Evolutionary conservation across 2,888 invertebrate species (phyloP), one percentile per base, ranked within the genome.

Genomic region (Chrysolina oricalcia): DNA sequence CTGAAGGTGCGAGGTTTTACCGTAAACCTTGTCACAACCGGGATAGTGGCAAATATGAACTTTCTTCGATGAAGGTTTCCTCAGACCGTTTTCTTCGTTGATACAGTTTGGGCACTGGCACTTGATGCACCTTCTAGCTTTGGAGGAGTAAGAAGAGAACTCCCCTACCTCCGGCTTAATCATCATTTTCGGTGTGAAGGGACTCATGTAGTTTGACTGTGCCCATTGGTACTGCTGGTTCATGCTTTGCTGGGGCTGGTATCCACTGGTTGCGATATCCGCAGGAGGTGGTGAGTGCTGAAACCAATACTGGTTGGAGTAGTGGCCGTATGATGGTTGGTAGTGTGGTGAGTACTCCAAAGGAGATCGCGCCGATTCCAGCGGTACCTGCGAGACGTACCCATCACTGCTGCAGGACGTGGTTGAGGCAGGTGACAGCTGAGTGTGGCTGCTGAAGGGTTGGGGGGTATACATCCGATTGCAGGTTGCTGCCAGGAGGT

Each of bases 1-100:
- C 69, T 87, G 87, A 77, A 98, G 89, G 86, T 98, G 98, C 0
- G 97, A 97, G 0, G 97, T 97, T 89, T 98, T 98, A 15, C 96
- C 96, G 88, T 98, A 98, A 17, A 96, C 94, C 84, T 95, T 94
- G 75, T 93, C 93, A 87, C 98, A 98, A 59, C 96, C 96, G 1
- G 95, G 94, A 50, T 96, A 93, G 88, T 97, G 96, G 85, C 97
- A 97, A 62, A 94, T 92, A 87, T 97, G 97, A 88, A 91, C 94
- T 87, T 93, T 95, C 90, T 93, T 96, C 82, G 93, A 95, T 83
- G 93, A 96, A 81, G 93, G 96, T 85, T 93, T 97, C 86, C 91
- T 95, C 88, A 92, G 92, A 76, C 91, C 96, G 82, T 91, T 95
- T 86, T 94, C 95, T 90, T 93, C 97, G 82, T 92, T 94, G 82